Percentiles rank a stretch among this genome's conserved stretches.
Conservation (phyloP, 2,113 vertebrate species). For the Protobothrops flavoviridis region DNA sequence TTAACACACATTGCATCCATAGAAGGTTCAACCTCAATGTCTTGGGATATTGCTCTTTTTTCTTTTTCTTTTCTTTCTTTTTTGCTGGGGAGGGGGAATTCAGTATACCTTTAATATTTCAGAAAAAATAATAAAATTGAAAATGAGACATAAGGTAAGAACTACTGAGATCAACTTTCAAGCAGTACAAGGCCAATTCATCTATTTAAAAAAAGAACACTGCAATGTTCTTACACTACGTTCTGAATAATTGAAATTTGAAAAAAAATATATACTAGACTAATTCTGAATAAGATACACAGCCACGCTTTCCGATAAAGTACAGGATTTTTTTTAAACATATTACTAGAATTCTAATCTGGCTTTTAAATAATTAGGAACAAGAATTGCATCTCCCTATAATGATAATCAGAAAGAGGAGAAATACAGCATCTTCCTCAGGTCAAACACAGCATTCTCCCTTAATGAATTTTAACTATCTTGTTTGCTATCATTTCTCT, state of each 20-base stretch:
- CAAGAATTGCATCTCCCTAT: not conserved
- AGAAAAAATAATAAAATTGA: not conserved
- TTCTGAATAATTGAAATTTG: constrained; percentile 16
- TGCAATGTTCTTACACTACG: not conserved
- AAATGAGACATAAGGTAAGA: not conserved
- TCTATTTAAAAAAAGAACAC: not conserved
- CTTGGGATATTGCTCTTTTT: not conserved
- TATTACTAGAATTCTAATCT: not conserved
- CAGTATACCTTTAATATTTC: not conserved
- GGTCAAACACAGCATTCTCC: not conserved
- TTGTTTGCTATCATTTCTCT: constrained; percentile 1
- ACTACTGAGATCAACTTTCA: not conserved
- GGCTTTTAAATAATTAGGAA: not conserved
- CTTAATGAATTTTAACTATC: constrained; percentile 2
- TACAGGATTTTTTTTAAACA: constrained; percentile 10
- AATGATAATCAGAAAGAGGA: not conserved
- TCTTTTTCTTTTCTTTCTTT: not conserved
- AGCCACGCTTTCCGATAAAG: constrained; percentile 2
- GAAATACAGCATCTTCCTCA: not conserved
- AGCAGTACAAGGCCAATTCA: not conserved
- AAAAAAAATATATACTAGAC: not conserved
- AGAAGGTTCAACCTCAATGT: not conserved
- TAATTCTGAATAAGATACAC: constrained; percentile 20
- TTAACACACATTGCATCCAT: not conserved
- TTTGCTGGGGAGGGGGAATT: not conserved